Percentiles rank a stretch among this genome's conserved stretches.
phyloP scores from a whole-genome alignment of 92 coral and sea anemone genomes.

The Epizoanthus stellaris region DNA sequence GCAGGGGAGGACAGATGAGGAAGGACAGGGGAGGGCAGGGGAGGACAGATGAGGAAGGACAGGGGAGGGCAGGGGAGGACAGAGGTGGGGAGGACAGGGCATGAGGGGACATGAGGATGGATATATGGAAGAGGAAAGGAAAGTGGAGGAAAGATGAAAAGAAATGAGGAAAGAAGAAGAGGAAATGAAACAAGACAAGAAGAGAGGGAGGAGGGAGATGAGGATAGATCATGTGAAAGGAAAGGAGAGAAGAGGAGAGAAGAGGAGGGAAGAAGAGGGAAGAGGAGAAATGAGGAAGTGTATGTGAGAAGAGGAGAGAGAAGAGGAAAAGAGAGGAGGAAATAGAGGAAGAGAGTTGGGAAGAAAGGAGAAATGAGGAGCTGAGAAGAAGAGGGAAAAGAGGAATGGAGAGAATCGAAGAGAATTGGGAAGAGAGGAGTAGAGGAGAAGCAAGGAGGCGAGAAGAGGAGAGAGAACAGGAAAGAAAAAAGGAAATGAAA shows the following conservation, averaged over 20 bases:
- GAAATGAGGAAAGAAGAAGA: background rate
- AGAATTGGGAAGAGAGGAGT: too few relatives aligned
- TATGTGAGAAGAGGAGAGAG: background rate
- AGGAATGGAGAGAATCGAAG: background rate
- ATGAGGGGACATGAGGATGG: background rate
- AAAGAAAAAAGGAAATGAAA: too few relatives aligned
- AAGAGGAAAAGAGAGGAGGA: background rate
- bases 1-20: background rate
- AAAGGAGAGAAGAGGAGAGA: background rate
- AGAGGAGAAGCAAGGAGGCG: background rate
- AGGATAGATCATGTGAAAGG: background rate
- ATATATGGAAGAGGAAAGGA: background rate
- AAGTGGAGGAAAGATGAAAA: background rate
- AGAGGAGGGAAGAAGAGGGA: too few relatives aligned
- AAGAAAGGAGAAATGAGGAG: background rate
- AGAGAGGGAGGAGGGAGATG: too few relatives aligned
- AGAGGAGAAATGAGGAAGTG: background rate
- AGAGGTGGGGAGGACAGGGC: background rate
- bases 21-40: background rate
- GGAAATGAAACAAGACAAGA: too few relatives aligned
- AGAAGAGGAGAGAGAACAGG: background rate
- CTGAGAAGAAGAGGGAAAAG: background rate
- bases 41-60: background rate
- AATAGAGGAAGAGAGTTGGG: background rate
- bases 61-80: background rate